A percentile compares a stretch with the other conserved stretches of the same genome.
Evolutionary conservation across 2,888 invertebrate genomes (phyloP).

Genomic region (Noctua janthina): DNA sequence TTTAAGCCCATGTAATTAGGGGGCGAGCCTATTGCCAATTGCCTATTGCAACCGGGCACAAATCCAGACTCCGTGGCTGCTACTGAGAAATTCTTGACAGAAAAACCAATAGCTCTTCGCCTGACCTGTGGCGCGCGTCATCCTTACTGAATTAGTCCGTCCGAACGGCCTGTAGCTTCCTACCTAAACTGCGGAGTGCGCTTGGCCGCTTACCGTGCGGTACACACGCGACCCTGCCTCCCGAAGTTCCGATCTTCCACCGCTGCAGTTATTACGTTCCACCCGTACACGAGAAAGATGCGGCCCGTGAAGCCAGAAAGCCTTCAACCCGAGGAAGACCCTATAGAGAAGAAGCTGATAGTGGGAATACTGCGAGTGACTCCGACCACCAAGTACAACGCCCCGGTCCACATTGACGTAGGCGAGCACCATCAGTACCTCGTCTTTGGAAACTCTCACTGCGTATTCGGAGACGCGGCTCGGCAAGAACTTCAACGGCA

Average conservation of each 20-base stretch:
- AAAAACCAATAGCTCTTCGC: not conserved
- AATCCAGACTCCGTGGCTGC: not conserved
- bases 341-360: constrained; percentile 92
- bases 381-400: constrained; percentile 97
- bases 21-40: too few species aligned
- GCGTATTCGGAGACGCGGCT: constrained; percentile 95
- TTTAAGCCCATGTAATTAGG: too few species aligned
- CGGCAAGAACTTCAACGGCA: constrained; percentile 98
- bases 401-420: constrained; percentile 99
- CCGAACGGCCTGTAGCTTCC: too few species aligned
- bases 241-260: constrained; percentile 22
- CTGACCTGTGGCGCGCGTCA: not conserved
- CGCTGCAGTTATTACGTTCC: constrained; percentile 22
- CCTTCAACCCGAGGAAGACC: constrained; percentile 79
- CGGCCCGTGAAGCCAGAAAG: constrained; percentile 51
- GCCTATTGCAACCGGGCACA: too few species aligned
- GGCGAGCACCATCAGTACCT: constrained; percentile 98
- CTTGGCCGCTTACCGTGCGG: not conserved
- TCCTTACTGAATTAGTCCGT: too few species aligned
- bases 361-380: constrained; percentile 98
- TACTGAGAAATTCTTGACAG: not conserved
- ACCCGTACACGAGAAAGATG: constrained; percentile 18
- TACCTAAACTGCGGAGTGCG: too few species aligned
- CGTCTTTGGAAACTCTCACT: constrained; percentile 95
- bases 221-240: constrained; percentile 20